These are phyloP conservation scores for Girardia tigrina DNA, from an alignment of 2,888 invertebrate species.

Conservation along the genomic window DNA sequence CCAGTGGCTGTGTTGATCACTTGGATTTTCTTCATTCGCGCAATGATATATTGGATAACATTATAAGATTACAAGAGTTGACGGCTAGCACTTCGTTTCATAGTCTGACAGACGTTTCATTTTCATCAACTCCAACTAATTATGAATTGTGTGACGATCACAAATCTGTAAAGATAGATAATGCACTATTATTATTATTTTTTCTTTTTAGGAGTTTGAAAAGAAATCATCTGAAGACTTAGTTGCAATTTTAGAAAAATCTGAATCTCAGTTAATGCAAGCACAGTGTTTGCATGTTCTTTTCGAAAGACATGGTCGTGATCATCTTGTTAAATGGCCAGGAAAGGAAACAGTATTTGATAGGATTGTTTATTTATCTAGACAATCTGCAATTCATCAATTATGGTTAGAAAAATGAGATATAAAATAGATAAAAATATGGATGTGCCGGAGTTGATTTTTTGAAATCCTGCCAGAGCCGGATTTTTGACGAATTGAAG, in stretches of 20 bases:
- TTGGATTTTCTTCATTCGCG: conserved; percentile 75
- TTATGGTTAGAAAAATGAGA: neutral
- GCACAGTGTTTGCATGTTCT: conserved; percentile 72
- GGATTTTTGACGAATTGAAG: no score
- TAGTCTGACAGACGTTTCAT: conserved; percentile 14
- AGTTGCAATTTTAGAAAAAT: neutral
- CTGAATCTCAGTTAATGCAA: conserved; percentile 64
- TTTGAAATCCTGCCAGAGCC: neutral
- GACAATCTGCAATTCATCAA: conserved; percentile 15
- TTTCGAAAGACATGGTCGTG: conserved; percentile 64
- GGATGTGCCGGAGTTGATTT: neutral
- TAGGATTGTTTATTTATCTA: neutral
- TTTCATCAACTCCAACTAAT: neutral
- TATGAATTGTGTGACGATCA: neutral
- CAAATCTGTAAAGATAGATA: neutral
- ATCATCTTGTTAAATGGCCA: conserved; percentile 59
- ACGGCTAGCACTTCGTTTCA: conserved; percentile 32
- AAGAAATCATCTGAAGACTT: neutral
- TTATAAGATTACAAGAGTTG: conserved; percentile 27
- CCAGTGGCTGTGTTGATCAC: conserved; percentile 61
- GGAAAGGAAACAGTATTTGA: neutral
- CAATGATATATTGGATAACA: neutral
- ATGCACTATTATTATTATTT: neutral
- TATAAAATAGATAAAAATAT: neutral
- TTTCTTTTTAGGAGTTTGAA: conserved; percentile 39